These are phyloP conservation scores for Lepidurus couesii DNA, from an alignment of 1,140 invertebrate species.

Conservation along the genomic window DNA sequence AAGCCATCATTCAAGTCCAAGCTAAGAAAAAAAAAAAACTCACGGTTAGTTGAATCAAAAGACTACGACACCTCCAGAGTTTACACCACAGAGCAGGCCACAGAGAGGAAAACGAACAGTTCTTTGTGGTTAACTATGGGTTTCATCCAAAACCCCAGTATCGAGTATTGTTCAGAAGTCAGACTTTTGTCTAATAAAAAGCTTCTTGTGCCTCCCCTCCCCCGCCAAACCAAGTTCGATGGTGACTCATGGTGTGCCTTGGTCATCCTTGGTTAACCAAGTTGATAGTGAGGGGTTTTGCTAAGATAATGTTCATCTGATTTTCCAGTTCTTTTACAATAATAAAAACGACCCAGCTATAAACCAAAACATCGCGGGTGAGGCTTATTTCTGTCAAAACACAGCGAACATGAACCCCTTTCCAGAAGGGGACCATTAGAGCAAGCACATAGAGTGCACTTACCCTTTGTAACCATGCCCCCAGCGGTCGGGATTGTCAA, in stretches of 20 bases:
- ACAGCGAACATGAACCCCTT: neutral
- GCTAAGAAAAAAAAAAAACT: neutral
- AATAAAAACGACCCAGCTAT: constrained; percentile 4
- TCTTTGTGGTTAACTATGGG: neutral
- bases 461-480: neutral
- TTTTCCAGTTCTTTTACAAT: neutral
- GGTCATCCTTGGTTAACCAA: constrained; percentile 18
- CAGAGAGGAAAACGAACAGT: neutral
- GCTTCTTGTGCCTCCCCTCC: neutral
- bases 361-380: neutral
- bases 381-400: neutral
- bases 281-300: constrained; percentile 8
- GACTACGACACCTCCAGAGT: neutral
- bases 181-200: neutral
- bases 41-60: constrained; percentile 6
- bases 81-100: too few species aligned
- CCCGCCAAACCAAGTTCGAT: neutral
- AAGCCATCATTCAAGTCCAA: neutral
- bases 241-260: neutral
- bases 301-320: constrained; percentile 3
- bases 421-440: neutral
- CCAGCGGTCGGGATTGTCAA: neutral
- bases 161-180: neutral
- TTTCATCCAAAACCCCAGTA: neutral
- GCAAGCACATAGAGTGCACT: neutral